A percentile compares a stretch with the other conserved stretches of the same genome.
phyloP scores from a whole-genome alignment of 2,113 vertebrate species.

The Eclectus roratus region DNA sequence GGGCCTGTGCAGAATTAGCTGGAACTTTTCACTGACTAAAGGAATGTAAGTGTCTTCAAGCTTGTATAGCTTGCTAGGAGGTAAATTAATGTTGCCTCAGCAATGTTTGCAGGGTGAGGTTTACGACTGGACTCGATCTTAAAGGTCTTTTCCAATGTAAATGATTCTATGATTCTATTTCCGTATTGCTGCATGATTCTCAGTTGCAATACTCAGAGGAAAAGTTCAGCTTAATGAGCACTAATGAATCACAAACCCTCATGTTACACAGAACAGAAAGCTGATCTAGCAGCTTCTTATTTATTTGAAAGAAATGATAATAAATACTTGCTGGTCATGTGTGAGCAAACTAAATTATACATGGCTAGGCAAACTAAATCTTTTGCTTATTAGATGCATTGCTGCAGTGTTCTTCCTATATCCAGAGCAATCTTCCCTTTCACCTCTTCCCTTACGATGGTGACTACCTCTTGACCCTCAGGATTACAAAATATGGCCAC shows the following conservation, averaged over 20 bases:
- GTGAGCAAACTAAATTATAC: background rate
- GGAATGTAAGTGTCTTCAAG: background rate
- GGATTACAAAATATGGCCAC: background rate
- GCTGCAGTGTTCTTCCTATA: background rate
- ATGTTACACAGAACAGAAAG: background rate
- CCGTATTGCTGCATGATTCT: background rate
- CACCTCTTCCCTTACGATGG: background rate
- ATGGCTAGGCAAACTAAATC: background rate
- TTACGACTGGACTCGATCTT: accelerated
- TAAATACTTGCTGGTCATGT: background rate
- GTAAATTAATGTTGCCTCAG: background rate
- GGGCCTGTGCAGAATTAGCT: background rate
- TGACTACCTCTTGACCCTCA: background rate
- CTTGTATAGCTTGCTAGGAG: background rate
- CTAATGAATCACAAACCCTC: conserved; percentile 16
- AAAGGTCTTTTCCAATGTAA: background rate
- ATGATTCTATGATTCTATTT: background rate
- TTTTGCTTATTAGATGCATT: background rate
- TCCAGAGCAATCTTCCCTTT: background rate
- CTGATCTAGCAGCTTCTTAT: background rate
- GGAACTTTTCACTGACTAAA: background rate
- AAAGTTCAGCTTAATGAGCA: background rate
- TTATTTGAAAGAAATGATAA: background rate
- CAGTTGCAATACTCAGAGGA: background rate
- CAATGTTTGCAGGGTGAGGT: background rate